Base-by-base conservation (phyloP, 2,797 vertebrate genomes). In the Syndactyla subalaris region DNA sequence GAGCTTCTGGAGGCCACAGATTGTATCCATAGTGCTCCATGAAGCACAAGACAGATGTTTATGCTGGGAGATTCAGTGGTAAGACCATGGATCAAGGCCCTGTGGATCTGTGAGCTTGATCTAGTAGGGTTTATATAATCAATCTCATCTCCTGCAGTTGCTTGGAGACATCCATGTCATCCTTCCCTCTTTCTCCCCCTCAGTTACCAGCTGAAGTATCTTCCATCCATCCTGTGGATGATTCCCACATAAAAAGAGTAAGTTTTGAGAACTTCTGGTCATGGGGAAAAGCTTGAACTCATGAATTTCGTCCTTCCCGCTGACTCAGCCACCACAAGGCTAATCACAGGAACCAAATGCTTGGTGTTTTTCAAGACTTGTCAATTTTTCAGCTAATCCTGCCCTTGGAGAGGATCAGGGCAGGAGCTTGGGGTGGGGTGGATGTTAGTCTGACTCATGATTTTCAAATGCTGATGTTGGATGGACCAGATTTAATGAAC, bases 301-400 rank as follows among this genome's bases (percentile, higher is more conserved):
- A 8, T 32, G 19, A 83, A 66, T 0, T 7, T 1, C 48, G 23
- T 36, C 46, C 55, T 95, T 91, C 85, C 58, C 49, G 7, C 46
- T 81, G 85, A 81, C 70, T 92, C 67, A 89, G 38, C 46, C 76
- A 57, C 38, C 21, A 43, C 61, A 26, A n/a, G 21, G 45, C 61
- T 70, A n/a, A 87, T 65, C 38, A 20, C 62, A 55, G 72, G 27
- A 88, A 65, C 30, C 2, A 71, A 85, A 77, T 58, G 71, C 34
- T 94, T 62, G n/a, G 5, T 30, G 45, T 86, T 95, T 93, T 92
- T 94, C 19, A 63, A 34, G 45, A 41, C 39, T 41, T 9, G 17
- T 29, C 74, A 83, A 13, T 57, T 96, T 97, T 88, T 55, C 24
- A 91, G 43, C 7, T 94, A 89, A 93, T 88, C 85, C 70, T 92